A percentile compares a stretch with the other conserved stretches of the same genome.
Evolutionary conservation across 2,797 vertebrate genomes (phyloP).

Genomic region (Thalassophryne amazonica): DNA sequence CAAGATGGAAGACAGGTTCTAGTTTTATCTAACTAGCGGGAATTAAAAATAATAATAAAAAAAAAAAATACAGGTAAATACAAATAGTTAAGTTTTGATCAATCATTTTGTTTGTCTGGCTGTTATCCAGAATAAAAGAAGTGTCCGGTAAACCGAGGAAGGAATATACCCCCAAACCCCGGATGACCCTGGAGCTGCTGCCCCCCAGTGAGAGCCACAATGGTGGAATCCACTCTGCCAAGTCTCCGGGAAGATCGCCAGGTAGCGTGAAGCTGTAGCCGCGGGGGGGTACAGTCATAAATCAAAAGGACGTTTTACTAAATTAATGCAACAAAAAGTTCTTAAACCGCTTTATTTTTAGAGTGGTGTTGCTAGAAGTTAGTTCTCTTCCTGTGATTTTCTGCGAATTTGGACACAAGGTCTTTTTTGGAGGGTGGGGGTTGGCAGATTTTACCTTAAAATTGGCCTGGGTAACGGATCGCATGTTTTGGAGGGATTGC

Average conservation of each 20-base stretch:
- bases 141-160: slow-evolving; percentile 87
- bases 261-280: slow-evolving; percentile 66
- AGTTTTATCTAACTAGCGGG: not conserved
- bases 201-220: slow-evolving; percentile 87
- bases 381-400: too few relatives aligned
- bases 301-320: too few relatives aligned
- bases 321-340: too few relatives aligned
- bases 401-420: too few relatives aligned
- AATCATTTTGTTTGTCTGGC: not conserved
- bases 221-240: slow-evolving; percentile 84
- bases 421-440: too few relatives aligned
- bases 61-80: not conserved
- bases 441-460: too few relatives aligned
- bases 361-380: too few relatives aligned
- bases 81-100: not conserved
- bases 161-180: slow-evolving; percentile 89
- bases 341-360: too few relatives aligned
- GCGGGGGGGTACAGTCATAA: too few relatives aligned
- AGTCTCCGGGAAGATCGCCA: slow-evolving; percentile 86
- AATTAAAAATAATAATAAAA: not conserved
- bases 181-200: slow-evolving; percentile 88
- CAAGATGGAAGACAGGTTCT: slow-evolving; percentile 92
- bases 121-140: slow-evolving; percentile 86
- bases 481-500: too few relatives aligned
- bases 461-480: too few relatives aligned